phyloP scores from a whole-genome alignment of 2,113 vertebrate genomes.

The Pagrus major region DNA sequence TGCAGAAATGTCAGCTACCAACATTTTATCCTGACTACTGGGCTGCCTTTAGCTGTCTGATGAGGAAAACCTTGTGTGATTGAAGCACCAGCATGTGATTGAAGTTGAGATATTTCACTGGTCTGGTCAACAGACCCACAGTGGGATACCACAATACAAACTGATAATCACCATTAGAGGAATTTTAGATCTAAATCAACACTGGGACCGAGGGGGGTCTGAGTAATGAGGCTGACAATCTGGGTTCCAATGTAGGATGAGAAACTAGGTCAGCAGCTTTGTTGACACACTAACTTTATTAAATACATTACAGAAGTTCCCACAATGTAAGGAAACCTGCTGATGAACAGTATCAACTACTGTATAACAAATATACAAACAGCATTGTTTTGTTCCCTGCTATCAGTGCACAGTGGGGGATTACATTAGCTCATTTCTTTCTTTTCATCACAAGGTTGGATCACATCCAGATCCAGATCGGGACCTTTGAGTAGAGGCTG shows the following conservation, averaged over 20 bases:
- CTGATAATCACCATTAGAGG: constrained; percentile 25
- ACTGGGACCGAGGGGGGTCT: constrained; percentile 9
- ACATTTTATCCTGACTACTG: no score
- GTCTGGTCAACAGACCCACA: constrained; percentile 2
- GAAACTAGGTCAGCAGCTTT: constrained; percentile 63
- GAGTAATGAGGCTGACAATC: constrained; percentile 64
- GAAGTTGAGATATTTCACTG: constrained; percentile 21
- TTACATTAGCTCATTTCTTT: constrained; percentile 13
- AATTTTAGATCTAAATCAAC: constrained; percentile 35
- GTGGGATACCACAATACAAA: constrained; percentile 26
- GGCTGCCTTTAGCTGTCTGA: not conserved
- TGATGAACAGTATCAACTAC: constrained; percentile 6
- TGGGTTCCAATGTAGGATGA: constrained; percentile 50
- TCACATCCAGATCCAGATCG: constrained; percentile 24
- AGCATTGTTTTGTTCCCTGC: constrained; percentile 9
- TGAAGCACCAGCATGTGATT: not conserved
- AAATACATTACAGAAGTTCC: constrained; percentile 9
- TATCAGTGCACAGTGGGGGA: constrained; percentile 11
- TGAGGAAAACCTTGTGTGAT: not conserved
- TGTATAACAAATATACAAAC: not conserved
- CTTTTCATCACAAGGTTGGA: constrained; percentile 3
- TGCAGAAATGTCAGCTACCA: no score
- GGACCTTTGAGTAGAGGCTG: constrained; percentile 10
- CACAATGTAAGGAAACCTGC: not conserved
- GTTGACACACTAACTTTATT: constrained; percentile 36